These are phyloP conservation scores for Chloroceryle amazona DNA, from an alignment of 2,797 vertebrate genomes.

Conservation along the genomic window DNA sequence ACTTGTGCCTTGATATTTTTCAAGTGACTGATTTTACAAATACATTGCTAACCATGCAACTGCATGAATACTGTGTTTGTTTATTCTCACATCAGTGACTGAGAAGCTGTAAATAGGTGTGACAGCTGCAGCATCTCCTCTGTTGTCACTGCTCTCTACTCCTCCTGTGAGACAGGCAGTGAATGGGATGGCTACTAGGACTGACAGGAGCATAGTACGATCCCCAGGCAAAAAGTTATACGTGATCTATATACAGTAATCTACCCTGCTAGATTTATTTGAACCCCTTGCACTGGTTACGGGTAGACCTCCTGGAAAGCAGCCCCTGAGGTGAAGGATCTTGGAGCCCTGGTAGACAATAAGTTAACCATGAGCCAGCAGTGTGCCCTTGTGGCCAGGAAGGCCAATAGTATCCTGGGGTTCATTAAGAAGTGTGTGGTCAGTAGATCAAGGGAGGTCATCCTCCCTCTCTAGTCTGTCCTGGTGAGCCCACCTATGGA, in stretches of 20 bases:
- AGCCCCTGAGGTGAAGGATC: too few relatives aligned
- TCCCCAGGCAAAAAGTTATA: constrained; percentile 26
- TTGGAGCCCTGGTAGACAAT: too few relatives aligned
- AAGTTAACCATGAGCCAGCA: too few relatives aligned
- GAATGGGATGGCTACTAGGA: not conserved
- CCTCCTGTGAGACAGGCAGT: not conserved
- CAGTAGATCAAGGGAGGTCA: too few relatives aligned
- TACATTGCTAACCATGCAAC: constrained; percentile 44
- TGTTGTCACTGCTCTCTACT: constrained; percentile 5
- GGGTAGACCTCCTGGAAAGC: too few relatives aligned
- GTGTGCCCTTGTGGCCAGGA: too few relatives aligned
- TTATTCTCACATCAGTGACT: constrained; percentile 32
- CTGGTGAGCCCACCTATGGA: too few relatives aligned
- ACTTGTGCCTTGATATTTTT: not conserved
- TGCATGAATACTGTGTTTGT: not conserved
- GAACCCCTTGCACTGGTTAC: too few relatives aligned
- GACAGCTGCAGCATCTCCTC: constrained; percentile 48
- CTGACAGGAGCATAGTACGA: constrained; percentile 14
- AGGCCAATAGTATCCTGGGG: too few relatives aligned
- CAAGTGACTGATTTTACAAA: constrained; percentile 24
- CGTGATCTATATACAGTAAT: not conserved
- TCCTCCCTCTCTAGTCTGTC: too few relatives aligned
- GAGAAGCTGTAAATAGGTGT: constrained; percentile 37
- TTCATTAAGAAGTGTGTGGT: too few relatives aligned
- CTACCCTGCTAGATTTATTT: not conserved